phyloP scores from a whole-genome alignment of 2,888 invertebrate genomes.

The Nineta flava region DNA sequence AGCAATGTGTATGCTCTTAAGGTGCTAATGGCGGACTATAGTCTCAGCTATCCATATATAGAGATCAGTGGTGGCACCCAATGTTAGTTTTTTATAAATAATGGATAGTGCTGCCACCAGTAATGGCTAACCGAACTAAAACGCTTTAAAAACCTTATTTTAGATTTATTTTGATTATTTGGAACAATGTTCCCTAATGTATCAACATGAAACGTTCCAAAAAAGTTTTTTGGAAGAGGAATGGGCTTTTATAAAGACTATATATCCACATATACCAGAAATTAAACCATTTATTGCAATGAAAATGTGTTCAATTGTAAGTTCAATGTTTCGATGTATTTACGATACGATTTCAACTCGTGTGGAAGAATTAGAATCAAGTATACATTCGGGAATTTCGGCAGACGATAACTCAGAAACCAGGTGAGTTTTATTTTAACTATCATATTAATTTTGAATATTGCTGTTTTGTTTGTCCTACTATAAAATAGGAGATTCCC shows the following conservation, averaged over 20 bases:
- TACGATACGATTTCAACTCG: constrained; percentile 29
- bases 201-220: constrained; percentile 41
- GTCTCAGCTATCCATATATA: constrained; percentile 2
- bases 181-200: constrained; percentile 59
- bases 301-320: constrained; percentile 49
- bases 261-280: constrained; percentile 59
- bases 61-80: too few species aligned
- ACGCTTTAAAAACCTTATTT: constrained; percentile 16
- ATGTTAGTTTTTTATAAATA: too few species aligned
- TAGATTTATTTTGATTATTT: constrained; percentile 78
- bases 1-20: too few species aligned
- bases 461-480: too few species aligned
- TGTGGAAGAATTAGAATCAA: constrained; percentile 25
- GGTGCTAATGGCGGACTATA: too few species aligned
- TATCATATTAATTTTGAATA: too few species aligned
- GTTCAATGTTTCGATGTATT: constrained; percentile 30
- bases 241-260: constrained; percentile 70
- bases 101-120: too few species aligned
- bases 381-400: constrained; percentile 11
- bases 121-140: too few species aligned
- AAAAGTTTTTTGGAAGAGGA: constrained; percentile 73
- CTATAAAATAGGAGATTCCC: too few species aligned
- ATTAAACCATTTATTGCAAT: constrained; percentile 59
- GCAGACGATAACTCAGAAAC: constrained; percentile 4
- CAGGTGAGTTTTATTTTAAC: constrained; percentile 18